Evolutionary conservation across 1,140 invertebrate species (phyloP), one percentile per base, ranked within the genome.

Genomic region (Solenopsis fugax): DNA sequence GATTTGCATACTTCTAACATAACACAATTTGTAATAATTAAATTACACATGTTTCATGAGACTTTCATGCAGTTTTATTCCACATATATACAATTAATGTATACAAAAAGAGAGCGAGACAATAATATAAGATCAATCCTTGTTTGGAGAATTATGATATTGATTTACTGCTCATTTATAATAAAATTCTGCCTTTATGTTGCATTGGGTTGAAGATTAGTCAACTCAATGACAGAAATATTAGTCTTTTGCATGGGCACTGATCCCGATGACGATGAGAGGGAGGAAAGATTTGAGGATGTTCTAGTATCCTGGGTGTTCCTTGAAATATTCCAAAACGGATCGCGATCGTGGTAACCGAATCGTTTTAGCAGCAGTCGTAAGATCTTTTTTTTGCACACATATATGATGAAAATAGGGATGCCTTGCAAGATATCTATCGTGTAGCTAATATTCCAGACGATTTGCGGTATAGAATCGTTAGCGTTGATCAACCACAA

Each of bases 321-420:
- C 4, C 92, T 93, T 0, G 92, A 95, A 75, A 93, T 93, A 6
- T 93, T 87, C 3, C 92, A 94, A 6, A 93, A 80, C 18, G 92
- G 88, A 2, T 65, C 92, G 1, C 65, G 80, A 0, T 89, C 86
- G 18, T 89, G 72, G 65, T 87, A 92, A 21, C 94, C 94, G 65
- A 95, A 95, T 93, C 96, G 95, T 87, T 96, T 96, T 16, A 95
- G 64, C 0, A 96, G 69, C 7, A 37, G 34, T 7, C 18, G 62
- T 2, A 65, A 10, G 9, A 65, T 41, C 13, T 41, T 65, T 4
- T 96, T 95, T 91, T 97, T 97, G 95, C 97, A 97, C 0, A 97
- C 97, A 91, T 97, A 97, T 77, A 97, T 96, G 45, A 97, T 91
- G 94, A 97, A 97, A 48, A 97, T 97, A 67, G 97, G 96, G 0